These are phyloP conservation scores for Melanotaenia trifasciata DNA, from an alignment of 2,797 vertebrate genomes.

Conservation along the genomic window DNA sequence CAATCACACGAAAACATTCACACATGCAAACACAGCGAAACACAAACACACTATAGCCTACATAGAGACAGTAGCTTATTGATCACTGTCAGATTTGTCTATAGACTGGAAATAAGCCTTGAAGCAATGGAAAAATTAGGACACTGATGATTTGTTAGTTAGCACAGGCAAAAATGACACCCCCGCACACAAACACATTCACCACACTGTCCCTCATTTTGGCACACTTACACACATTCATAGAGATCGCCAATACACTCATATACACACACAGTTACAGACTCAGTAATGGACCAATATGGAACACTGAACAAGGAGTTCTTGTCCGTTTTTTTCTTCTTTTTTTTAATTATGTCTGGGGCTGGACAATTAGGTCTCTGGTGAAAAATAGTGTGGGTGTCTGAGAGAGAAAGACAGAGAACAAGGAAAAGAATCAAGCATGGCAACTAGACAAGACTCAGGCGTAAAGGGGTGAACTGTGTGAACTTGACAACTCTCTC, in stretches of 20 bases:
- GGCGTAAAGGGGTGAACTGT: constrained; percentile 55
- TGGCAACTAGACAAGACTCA: constrained; percentile 64
- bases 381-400: constrained; percentile 56
- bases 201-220: constrained; percentile 52
- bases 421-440: constrained; percentile 57
- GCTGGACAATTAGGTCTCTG: constrained; percentile 66
- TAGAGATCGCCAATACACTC: constrained; percentile 46
- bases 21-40: constrained; percentile 45
- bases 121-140: constrained; percentile 79
- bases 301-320: constrained; percentile 78
- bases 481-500: constrained; percentile 62
- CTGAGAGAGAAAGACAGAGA: constrained; percentile 50
- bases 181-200: constrained; percentile 48
- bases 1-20: constrained; percentile 46
- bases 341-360: constrained; percentile 75
- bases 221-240: constrained; percentile 62
- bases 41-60: constrained; percentile 19
- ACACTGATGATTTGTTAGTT: constrained; percentile 79
- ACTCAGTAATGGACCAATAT: constrained; percentile 75
- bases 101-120: constrained; percentile 79
- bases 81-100: constrained; percentile 78
- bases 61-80: constrained; percentile 75
- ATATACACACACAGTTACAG: constrained; percentile 38
- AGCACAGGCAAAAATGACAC: constrained; percentile 59
- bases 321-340: constrained; percentile 56